These are phyloP conservation scores for Calameuta filiformis DNA, from an alignment of 2,888 invertebrate genomes.

Conservation along the genomic window DNA sequence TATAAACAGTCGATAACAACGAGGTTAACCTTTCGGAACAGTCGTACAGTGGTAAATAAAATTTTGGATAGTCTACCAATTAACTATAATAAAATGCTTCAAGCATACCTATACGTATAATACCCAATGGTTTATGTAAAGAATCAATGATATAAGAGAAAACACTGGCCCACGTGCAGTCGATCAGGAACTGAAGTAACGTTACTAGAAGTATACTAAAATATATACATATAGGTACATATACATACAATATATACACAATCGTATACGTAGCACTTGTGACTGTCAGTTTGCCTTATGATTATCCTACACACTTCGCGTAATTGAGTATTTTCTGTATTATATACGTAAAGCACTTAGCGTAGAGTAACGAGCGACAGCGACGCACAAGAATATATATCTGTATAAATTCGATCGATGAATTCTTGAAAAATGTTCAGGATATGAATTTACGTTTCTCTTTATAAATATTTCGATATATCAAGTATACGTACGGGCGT, in stretches of 20 bases:
- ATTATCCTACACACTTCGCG: slow-evolving; percentile 5
- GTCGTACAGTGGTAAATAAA: too few species aligned
- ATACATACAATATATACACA: too few species aligned
- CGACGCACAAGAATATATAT: neutral
- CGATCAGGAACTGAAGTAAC: neutral
- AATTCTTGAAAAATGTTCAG: neutral
- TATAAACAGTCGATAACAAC: too few species aligned
- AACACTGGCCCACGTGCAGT: neutral
- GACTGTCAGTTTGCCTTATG: slow-evolving; percentile 5
- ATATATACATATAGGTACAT: too few species aligned
- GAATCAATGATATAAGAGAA: neutral
- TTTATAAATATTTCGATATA: neutral
- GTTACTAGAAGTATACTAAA: neutral
- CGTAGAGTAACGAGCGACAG: neutral
- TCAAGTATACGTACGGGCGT: neutral
- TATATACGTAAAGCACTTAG: slow-evolving; percentile 12
- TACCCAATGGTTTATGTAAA: too few species aligned
- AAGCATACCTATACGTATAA: neutral
- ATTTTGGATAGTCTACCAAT: neutral
- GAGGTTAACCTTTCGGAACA: too few species aligned
- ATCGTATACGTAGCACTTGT: neutral
- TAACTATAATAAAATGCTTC: neutral
- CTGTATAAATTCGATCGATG: neutral
- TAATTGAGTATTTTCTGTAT: slow-evolving; percentile 23
- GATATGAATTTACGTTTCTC: neutral